Base-by-base conservation (phyloP, 2,888 invertebrate genomes). In the Resseliella maxima region DNA sequence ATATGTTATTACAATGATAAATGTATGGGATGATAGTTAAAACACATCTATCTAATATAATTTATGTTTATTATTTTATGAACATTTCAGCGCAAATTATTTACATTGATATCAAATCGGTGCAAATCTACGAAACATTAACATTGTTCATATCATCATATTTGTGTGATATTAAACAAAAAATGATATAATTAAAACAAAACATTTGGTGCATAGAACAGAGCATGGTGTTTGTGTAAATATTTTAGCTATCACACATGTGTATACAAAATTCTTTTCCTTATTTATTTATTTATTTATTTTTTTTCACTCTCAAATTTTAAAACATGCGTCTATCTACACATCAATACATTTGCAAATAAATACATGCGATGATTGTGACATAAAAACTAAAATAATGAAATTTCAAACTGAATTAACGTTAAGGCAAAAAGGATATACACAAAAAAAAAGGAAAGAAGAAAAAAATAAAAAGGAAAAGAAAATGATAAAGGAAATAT, bases 1-100 rank as follows among this genome's bases (percentile, higher is more conserved):
- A 59, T 59, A 59, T 59, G n/a, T 59, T 59, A 59, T 59, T 59
- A 59, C 59, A 59, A 59, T 24, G 59, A 59, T 59, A 24, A 59
- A 59, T 59, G 59, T 59, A 59, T 0, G 27, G 24, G 59, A 3
- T 50, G 21, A 3, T 50, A 50, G 12, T 8, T 8, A 50, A 50
- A 50, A 50, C 50, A 50, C 50, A 50, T 50, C 5, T 50, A 41
- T 12, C 45, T 45, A 45, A 45, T 45, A 12, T 12, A 45, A 45
- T n/a, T n/a, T n/a, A n/a, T n/a, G n/a, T n/a, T n/a, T n/a, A n/a
- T n/a, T n/a, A 41, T 41, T 41, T 41, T 8, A 41, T 41, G 41
- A 41, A 41, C 41, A 41, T 35, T 72, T n/a, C 2, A 72, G 35
- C 72, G 15, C 27, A 72, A 15, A 72, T 72, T 72, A 72, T 72